phyloP scores from a whole-genome alignment of 2,113 vertebrate genomes.

The Progne subis region DNA sequence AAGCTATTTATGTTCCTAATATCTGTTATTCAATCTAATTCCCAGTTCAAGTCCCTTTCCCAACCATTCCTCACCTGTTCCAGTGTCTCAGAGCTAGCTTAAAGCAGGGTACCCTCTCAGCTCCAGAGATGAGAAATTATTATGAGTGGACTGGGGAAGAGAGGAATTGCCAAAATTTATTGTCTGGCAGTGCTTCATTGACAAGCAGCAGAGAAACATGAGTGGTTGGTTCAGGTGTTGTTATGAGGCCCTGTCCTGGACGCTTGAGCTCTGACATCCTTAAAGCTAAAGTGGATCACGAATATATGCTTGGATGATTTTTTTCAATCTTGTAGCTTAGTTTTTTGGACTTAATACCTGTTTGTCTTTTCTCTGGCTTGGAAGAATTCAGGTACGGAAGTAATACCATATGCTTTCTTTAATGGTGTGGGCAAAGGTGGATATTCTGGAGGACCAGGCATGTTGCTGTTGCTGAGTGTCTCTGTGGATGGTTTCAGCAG shows the following conservation, averaged over 20 bases:
- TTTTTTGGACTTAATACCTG: background rate
- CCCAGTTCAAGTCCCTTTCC: background rate
- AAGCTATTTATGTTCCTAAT: background rate
- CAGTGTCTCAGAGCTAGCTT: background rate
- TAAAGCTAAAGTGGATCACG: background rate
- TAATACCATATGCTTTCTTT: background rate
- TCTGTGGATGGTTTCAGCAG: background rate
- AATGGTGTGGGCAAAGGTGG: accelerated
- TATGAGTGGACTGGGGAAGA: background rate
- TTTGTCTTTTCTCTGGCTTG: background rate
- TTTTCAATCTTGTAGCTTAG: background rate
- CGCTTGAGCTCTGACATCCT: background rate
- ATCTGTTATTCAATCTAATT: background rate
- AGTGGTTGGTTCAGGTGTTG: background rate
- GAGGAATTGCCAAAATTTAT: background rate
- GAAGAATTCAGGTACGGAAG: background rate
- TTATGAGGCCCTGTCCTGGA: background rate
- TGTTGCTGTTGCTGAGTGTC: background rate
- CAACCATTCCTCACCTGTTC: background rate
- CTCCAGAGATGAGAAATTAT: background rate
- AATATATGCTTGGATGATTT: background rate
- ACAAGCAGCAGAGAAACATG: background rate
- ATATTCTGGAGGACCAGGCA: background rate
- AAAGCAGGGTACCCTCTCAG: background rate
- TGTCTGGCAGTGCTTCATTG: background rate